Conservation (phyloP, 1,140 invertebrate species). For the Neelides sp. region DNA sequence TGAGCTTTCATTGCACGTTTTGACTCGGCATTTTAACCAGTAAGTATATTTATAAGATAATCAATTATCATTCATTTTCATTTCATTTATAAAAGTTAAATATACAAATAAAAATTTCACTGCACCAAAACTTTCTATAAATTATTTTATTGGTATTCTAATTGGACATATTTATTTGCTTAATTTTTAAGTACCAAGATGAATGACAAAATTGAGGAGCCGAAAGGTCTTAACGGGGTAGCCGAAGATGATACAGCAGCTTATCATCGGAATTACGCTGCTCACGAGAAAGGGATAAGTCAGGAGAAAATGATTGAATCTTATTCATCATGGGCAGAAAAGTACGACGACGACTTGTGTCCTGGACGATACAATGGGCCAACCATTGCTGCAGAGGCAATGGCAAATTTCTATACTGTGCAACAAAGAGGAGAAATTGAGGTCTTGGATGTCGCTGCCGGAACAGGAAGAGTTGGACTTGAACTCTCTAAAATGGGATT, state of each 20-base stretch:
- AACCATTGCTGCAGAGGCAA: conserved; percentile 27
- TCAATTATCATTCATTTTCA: no score
- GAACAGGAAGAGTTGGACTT: conserved; percentile 35
- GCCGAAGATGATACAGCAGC: conserved; percentile 9
- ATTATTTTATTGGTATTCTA: no score
- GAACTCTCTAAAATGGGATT: conserved; percentile 30
- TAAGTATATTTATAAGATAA: no score
- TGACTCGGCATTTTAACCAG: no score
- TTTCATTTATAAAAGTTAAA: no score
- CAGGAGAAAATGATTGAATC: conserved; percentile 28
- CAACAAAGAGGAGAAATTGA: conserved; percentile 15
- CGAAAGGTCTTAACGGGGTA: conserved; percentile 20
- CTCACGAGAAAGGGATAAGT: conserved; percentile 28
- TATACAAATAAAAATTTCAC: no score
- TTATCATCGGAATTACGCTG: conserved; percentile 28
- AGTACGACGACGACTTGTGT: conserved; percentile 31
- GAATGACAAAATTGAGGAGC: neutral
- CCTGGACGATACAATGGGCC: conserved; percentile 32
- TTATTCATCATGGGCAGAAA: conserved; percentile 30
- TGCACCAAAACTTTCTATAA: no score
- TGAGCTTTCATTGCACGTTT: no score
- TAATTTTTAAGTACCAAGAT: no score
- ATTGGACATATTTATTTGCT: no score
- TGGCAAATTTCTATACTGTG: conserved; percentile 23
- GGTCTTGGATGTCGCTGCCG: conserved; percentile 35